Base-by-base conservation (phyloP, 2,888 invertebrate genomes). In the Drosophila sordidula region DNA sequence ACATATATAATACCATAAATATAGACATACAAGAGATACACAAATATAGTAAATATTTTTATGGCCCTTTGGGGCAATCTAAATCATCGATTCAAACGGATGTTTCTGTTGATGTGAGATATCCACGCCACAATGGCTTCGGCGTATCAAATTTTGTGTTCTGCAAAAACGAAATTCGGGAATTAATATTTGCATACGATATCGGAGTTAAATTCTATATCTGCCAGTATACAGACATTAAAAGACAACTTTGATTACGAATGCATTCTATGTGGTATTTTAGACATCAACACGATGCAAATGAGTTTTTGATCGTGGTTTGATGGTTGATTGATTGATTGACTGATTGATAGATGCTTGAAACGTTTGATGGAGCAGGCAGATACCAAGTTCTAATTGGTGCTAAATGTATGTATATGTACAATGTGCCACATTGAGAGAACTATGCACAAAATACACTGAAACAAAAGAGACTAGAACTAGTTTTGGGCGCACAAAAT, bases 61-160 rank as follows among this genome's bases (percentile, higher is more conserved):
- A 26, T 38, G 11, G 11, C 25, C 16, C 12, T 16, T 29, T 5
- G 22, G 22, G 45, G 34, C 32, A n/a, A 51, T 46, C 52, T 88
- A 87, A 69, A 87, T 89, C 79, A 90, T 90, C 47, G 90, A 91
- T 57, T 90, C 90, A 91, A 90, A 90, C 89, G 87, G 90, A 88
- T 78, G 90, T 90, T 86, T 91, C 90, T 84, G 90, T 88, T 86
- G 91, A 77, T 77, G 90, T 88, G 75, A 85, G 70, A 89, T 85
- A 89, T 90, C 90, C 89, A 71, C 85, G 87, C 91, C 91, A 91
- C 82, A 89, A 78, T 88, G 87, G 90, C 89, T 90, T 87, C 89
- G 89, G 69, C 86, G 89, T 81, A 89, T 90, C 79, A 90, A 87
- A 82, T 89, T 90, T 76, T 88, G 87, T 82, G 89, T 89, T 90